Evolutionary conservation across 2,113 vertebrate genomes (phyloP), one percentile per base, ranked within the genome.

Genomic region (Psettodes erumei): DNA sequence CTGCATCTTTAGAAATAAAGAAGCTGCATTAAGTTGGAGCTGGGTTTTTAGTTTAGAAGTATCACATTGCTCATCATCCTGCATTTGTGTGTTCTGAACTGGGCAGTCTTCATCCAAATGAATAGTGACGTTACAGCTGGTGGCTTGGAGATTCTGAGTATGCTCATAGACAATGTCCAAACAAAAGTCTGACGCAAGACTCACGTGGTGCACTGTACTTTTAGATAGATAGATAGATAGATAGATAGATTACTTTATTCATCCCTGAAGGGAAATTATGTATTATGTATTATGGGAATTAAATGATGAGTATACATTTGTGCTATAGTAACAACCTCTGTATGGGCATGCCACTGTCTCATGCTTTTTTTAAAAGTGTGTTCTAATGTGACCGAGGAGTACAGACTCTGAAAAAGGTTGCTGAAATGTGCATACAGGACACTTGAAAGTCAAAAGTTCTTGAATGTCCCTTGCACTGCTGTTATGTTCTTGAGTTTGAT

Each of bases 1-100:
- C 19, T 61, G 16, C 50, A 66, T 85, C 77, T 81, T 81, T 33
- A 81, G 61, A 7, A 74, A 81, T 23, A 81, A 35, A 77, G 51
- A 69, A 55, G 64, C 28, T 33, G 62, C 60, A 3, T 71, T 85
- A n/a, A n/a, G n/a, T n/a, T n/a, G n/a, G n/a, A n/a, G n/a, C n/a
- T n/a, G n/a, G n/a, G 25, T 75, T 69, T 69, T 12, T 9, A 37
- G 23, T 2, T 81, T 55, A 3, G 9, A 32, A 66, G 61, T 38
- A 32, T 43, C 21, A 42, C n/a, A 55, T n/a, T n/a, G n/a, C 15
- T 32, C 8, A 61, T 25, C 13, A 53, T 45, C 19, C 43, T 8
- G 19, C 16, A 18, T 32, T 76, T 60, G 11, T n/a, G n/a, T n/a
- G n/a, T n/a, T n/a, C n/a, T n/a, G n/a, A n/a, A n/a, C n/a, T n/a